Evolutionary conservation across 2,888 invertebrate genomes (phyloP).

Genomic region (Diogma glabrata): DNA sequence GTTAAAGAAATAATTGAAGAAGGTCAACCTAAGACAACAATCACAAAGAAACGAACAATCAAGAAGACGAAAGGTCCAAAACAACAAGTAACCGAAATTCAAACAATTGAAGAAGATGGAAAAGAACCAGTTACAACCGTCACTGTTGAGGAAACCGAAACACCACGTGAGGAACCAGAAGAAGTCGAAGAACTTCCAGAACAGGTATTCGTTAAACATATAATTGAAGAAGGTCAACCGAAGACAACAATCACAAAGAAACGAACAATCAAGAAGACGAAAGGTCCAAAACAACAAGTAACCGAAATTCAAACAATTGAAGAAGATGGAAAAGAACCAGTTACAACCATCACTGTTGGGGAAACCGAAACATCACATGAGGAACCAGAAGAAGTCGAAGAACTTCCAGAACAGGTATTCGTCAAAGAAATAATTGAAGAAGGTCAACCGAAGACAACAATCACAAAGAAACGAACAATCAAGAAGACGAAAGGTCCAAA

Average conservation of each 20-base stretch:
- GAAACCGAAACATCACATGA: conserved; percentile 14
- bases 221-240: conserved; percentile 29
- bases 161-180: conserved; percentile 18
- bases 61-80: conserved; percentile 21
- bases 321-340: conserved; percentile 31
- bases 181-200: conserved; percentile 23
- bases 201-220: conserved; percentile 26
- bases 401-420: conserved; percentile 27
- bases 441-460: conserved; percentile 24
- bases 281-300: conserved; percentile 25
- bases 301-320: conserved; percentile 28
- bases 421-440: conserved; percentile 21
- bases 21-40: conserved; percentile 15
- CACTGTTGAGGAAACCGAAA: conserved; percentile 20
- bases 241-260: conserved; percentile 27
- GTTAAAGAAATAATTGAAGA: conserved; percentile 24
- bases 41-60: conserved; percentile 26
- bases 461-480: conserved; percentile 27
- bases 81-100: conserved; percentile 22
- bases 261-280: conserved; percentile 25
- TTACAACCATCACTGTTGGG: conserved; percentile 29
- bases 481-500: conserved; percentile 29
- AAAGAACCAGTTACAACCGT: conserved; percentile 28
- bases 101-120: conserved; percentile 30
- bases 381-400: conserved; percentile 22